phyloP scores from a whole-genome alignment of 2,797 vertebrate genomes.

The Argentina silus region DNA sequence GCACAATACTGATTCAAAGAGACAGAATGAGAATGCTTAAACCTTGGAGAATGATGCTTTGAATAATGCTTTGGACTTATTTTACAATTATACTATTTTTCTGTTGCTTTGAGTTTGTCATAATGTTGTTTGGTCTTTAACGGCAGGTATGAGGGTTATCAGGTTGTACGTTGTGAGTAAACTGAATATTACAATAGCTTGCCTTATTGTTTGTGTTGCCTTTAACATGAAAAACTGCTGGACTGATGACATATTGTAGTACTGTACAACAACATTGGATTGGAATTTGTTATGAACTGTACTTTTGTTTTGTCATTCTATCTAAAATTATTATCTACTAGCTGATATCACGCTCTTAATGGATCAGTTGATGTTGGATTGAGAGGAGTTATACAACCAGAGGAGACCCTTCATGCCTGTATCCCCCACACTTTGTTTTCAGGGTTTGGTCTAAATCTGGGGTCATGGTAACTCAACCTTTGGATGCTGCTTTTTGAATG shows the following conservation, averaged over 20 bases:
- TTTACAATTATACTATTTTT: not conserved
- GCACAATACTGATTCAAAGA: not conserved
- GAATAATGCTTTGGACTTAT: not conserved
- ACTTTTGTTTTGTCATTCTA: no score
- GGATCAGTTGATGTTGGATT: not conserved
- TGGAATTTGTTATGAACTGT: not conserved
- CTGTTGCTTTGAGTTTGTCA: constrained; percentile 4
- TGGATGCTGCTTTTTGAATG: not conserved
- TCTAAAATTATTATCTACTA: not conserved
- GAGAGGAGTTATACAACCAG: no score
- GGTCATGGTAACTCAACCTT: not conserved
- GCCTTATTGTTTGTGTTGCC: constrained; percentile 80
- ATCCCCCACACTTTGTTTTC: constrained; percentile 4
- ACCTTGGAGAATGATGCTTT: not conserved
- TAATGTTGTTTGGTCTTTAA: constrained; percentile 31
- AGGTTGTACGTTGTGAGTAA: constrained; percentile 29
- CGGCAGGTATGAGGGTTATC: constrained; percentile 33
- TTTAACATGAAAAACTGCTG: constrained; percentile 62
- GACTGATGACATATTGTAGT: constrained; percentile 17
- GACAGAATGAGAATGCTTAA: not conserved
- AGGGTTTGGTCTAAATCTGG: constrained; percentile 5
- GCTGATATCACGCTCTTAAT: not conserved
- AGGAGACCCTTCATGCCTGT: not conserved
- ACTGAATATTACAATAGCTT: constrained; percentile 62
- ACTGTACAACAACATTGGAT: constrained; percentile 5